Percentiles rank a stretch among this genome's conserved stretches.
Conservation (phyloP, 2,888 invertebrate species). For the Aricia artaxerxes region DNA sequence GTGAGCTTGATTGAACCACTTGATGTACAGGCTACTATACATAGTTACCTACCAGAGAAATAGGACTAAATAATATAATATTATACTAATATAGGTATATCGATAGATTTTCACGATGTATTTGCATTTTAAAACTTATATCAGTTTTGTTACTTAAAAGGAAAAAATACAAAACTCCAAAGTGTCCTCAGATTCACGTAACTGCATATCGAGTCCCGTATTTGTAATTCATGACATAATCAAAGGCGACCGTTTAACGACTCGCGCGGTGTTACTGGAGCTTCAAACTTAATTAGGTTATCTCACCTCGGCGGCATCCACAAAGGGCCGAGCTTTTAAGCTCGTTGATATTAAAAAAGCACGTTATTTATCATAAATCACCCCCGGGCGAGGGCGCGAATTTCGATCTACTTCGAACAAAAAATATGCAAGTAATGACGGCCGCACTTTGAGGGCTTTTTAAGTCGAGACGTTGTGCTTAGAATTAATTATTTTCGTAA, state of each 20-base stretch:
- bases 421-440: conserved; percentile 79
- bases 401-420: conserved; percentile 66
- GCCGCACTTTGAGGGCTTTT: conserved; percentile 75
- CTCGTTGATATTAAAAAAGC: conserved; percentile 77
- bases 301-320: conserved; percentile 70
- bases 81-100: too few species aligned
- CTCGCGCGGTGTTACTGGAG: conserved; percentile 71
- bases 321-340: conserved; percentile 68
- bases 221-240: conserved; percentile 20
- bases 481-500: conserved; percentile 70
- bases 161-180: background rate
- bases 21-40: too few species aligned
- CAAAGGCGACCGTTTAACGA: conserved; percentile 53
- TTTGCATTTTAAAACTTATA: too few species aligned
- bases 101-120: too few species aligned
- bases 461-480: conserved; percentile 63
- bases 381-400: conserved; percentile 74
- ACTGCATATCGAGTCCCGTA: background rate
- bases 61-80: too few species aligned
- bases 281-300: conserved; percentile 77
- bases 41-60: too few species aligned
- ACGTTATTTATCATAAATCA: conserved; percentile 78
- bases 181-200: background rate
- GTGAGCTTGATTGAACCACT: too few species aligned
- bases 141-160: too few species aligned